Conservation (phyloP, 2,888 invertebrate genomes). For the Leuctra nigra region DNA sequence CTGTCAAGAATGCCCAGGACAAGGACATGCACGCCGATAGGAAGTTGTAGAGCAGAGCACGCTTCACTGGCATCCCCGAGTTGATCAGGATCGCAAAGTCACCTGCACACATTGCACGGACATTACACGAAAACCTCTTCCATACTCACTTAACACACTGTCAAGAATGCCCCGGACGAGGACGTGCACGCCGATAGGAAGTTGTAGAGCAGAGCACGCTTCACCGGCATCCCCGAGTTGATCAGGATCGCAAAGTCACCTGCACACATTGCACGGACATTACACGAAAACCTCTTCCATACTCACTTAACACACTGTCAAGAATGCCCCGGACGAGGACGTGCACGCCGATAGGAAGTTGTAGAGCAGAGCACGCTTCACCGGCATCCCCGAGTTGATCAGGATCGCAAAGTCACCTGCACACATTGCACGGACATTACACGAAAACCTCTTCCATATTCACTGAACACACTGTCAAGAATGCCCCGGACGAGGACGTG, state of each 20-base stretch:
- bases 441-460: too few relatives aligned
- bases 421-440: too few relatives aligned
- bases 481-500: too few relatives aligned
- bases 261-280: too few relatives aligned
- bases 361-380: slow-evolving; percentile 48
- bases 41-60: slow-evolving; percentile 50
- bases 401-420: slow-evolving; percentile 55
- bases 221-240: slow-evolving; percentile 49
- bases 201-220: slow-evolving; percentile 49
- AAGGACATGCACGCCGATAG: slow-evolving; percentile 46
- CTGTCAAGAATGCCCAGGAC: slow-evolving; percentile 47
- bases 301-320: slow-evolving; percentile 43
- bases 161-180: slow-evolving; percentile 46
- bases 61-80: slow-evolving; percentile 48
- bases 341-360: slow-evolving; percentile 49
- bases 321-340: slow-evolving; percentile 47
- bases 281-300: too few relatives aligned
- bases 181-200: slow-evolving; percentile 47
- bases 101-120: too few relatives aligned
- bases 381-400: slow-evolving; percentile 49
- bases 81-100: slow-evolving; percentile 54
- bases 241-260: slow-evolving; percentile 55
- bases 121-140: too few relatives aligned
- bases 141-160: slow-evolving; percentile 43
- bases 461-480: too few relatives aligned